A percentile compares a stretch with the other conserved stretches of the same genome.
phyloP scores from a whole-genome alignment of 2,797 vertebrate species.

The Alcedo atthis region DNA sequence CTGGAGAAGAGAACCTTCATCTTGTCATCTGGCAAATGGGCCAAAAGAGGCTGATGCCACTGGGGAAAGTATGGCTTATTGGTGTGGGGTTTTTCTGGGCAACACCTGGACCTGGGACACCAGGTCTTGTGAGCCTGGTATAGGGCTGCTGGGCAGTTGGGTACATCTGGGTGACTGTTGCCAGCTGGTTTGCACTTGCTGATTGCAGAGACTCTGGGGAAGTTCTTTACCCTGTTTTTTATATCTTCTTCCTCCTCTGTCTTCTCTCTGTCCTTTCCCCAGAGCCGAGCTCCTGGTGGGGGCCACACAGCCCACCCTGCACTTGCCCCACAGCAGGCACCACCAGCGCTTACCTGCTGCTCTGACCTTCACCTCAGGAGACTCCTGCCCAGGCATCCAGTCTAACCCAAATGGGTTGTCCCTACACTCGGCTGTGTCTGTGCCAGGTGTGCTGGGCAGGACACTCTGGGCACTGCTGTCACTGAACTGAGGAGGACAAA shows the following conservation, averaged over 20 bases:
- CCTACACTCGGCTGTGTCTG: neutral
- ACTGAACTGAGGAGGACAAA: neutral
- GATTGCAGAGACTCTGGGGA: neutral
- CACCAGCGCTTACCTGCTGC: neutral
- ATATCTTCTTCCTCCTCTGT: neutral
- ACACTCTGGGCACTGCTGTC: neutral
- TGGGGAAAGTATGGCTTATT: neutral
- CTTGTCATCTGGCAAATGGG: neutral
- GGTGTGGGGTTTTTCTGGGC: neutral
- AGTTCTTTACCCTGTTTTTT: neutral
- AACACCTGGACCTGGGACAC: neutral
- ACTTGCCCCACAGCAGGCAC: neutral
- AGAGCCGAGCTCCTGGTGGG: neutral
- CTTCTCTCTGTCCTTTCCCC: neutral
- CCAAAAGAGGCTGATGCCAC: neutral
- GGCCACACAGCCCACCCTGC: neutral
- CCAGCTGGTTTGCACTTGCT: neutral
- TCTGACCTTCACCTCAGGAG: fast-evolving
- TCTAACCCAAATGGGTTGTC: fast-evolving
- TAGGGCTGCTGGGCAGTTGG: no score
- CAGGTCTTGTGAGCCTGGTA: neutral
- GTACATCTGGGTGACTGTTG: neutral
- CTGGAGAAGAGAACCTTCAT: neutral
- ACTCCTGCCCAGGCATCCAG: neutral
- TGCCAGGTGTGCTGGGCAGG: neutral